phyloP scores from a whole-genome alignment of 2,113 vertebrate species.

The Mormoops blainvillei region DNA sequence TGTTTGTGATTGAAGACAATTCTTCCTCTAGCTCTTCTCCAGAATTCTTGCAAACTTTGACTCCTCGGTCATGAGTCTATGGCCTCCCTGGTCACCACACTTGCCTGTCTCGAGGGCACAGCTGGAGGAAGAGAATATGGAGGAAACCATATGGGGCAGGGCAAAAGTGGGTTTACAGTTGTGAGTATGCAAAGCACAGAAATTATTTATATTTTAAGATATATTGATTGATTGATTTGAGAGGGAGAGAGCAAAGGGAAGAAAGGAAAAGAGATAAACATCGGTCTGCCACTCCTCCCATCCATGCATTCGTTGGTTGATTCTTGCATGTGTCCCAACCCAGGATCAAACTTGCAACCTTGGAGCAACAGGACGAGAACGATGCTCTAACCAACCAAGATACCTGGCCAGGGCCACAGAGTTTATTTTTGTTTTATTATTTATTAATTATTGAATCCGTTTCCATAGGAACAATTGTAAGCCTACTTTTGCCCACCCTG shows the following conservation, averaged over 20 bases:
- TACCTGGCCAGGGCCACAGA: no score
- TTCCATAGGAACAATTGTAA: neutral
- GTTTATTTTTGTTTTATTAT: neutral
- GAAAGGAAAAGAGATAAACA: no score
- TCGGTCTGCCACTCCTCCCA: no score
- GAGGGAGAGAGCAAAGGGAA: no score
- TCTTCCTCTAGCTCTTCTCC: neutral
- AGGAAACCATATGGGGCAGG: neutral
- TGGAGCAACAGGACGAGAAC: no score
- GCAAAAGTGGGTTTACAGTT: neutral
- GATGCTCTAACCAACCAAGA: no score
- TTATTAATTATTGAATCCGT: neutral
- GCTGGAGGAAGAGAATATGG: neutral
- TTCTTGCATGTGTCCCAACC: no score
- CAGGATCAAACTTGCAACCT: no score
- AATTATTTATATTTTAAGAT: neutral
- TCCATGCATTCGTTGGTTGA: no score
- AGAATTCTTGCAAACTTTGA: neutral
- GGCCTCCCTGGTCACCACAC: neutral
- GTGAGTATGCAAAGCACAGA: neutral
- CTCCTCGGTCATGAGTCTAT: rapidly evolving
- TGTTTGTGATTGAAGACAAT: neutral
- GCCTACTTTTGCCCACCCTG: neutral
- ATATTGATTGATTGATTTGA: neutral
- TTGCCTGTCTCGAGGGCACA: neutral